Conservation (phyloP, 23 tunicate species). For the Phallusia fumigata region DNA sequence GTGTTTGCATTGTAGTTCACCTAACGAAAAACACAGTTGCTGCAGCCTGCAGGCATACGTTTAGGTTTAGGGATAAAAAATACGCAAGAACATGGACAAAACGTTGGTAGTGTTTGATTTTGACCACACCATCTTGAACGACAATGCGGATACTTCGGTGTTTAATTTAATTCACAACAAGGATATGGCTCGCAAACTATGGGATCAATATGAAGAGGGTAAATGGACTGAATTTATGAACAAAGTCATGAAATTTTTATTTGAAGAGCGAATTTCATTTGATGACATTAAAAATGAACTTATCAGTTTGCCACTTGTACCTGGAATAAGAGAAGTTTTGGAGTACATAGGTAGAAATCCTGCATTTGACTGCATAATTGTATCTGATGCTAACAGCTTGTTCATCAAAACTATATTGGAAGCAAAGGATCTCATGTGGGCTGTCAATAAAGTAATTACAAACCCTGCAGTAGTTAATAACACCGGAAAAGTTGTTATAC, state of each 20-base stretch:
- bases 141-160: constrained; percentile 43
- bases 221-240: constrained; percentile 68
- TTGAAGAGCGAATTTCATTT: not conserved
- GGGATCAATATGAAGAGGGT: constrained; percentile 32
- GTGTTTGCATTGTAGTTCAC: too few relatives aligned
- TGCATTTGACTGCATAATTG: constrained; percentile 53
- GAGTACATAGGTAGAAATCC: not conserved
- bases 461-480: constrained; percentile 19
- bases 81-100: constrained; percentile 11
- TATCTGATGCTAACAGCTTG: constrained; percentile 56
- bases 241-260: constrained; percentile 26
- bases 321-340: constrained; percentile 32
- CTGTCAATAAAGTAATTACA: constrained; percentile 28
- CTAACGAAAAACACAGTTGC: too few relatives aligned
- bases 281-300: not conserved
- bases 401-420: constrained; percentile 37
- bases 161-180: constrained; percentile 26
- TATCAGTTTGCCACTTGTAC: constrained; percentile 16
- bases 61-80: too few relatives aligned
- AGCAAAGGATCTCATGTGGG: not conserved
- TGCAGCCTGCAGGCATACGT: too few relatives aligned
- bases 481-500: constrained; percentile 4
- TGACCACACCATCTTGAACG: constrained; percentile 53
- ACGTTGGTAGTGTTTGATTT: constrained; percentile 53
- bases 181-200: constrained; percentile 7